These are phyloP conservation scores for Leiothrix lutea DNA, from an alignment of 2,113 vertebrate genomes.

Conservation along the genomic window DNA sequence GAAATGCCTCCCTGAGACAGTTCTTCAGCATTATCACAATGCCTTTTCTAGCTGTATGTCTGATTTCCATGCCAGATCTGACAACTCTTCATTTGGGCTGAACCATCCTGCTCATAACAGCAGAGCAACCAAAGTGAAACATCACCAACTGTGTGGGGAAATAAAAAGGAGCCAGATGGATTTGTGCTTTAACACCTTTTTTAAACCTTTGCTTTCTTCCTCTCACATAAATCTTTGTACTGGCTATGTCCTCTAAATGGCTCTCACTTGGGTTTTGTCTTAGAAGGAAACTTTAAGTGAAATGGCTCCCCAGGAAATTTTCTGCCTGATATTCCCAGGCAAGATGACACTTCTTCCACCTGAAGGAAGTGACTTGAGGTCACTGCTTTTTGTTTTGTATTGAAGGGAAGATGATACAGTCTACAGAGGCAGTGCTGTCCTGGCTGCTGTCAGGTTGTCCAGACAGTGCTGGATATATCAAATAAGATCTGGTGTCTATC, in stretches of 20 bases:
- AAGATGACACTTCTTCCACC: not conserved
- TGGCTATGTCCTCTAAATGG: not conserved
- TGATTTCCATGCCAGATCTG: not conserved
- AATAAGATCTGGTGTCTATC: not conserved
- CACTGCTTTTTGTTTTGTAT: not conserved
- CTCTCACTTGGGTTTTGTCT: not conserved
- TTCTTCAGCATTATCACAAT: not conserved
- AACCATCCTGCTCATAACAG: not conserved
- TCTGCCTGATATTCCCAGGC: not conserved
- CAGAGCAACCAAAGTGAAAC: not conserved
- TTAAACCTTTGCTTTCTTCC: not conserved
- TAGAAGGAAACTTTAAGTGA: not conserved
- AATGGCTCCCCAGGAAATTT: not conserved
- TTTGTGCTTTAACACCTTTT: not conserved
- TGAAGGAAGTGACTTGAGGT: not conserved
- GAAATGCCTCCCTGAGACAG: not conserved
- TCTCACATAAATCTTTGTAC: not conserved
- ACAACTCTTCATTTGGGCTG: not conserved
- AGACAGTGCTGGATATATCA: rapidly evolving
- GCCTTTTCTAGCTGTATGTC: not conserved
- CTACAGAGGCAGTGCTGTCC: not conserved
- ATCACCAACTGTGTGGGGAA: rapidly evolving
- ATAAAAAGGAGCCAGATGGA: not conserved
- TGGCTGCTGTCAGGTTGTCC: not conserved
- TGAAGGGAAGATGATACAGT: not conserved